Evolutionary conservation across 1,140 invertebrate genomes (phyloP), one percentile per base, ranked within the genome.

Genomic region (Anoplolepis gracilipes): DNA sequence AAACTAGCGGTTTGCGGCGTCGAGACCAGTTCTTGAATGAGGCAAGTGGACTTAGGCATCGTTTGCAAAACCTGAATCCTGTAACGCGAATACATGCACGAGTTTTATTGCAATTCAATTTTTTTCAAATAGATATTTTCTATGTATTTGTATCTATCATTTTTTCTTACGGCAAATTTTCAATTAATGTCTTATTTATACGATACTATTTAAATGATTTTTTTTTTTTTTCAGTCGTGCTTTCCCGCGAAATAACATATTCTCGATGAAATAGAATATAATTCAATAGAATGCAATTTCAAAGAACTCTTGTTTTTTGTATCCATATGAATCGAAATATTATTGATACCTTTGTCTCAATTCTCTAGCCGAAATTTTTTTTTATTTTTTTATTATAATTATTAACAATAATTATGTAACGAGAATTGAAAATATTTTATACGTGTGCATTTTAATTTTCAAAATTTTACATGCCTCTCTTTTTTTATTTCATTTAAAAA

Each of bases 21-120:
- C 57, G 53, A 84, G 87, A 90, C 88, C 87, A 85, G 88, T 90
- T 90, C 85, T 87, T 88, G 88, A 90, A 90, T 88, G 87, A 87
- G 88, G 75, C 77, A 76, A 81, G 73, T 67, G 85, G 76, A 87
- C 87, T 77, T 88, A 70, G 86, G 28, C 87, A 76, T 62, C 87
- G 73, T 88, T 90, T 76, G 82, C 70, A 81, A 84, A 90, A 88
- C 70, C 84, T 84, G 87, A 88, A 87, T 88, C 79, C 73, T 42
- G 42, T 30, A 8, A 25, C 36, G 62, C 79, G 61, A 2, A 39
- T 19, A 70, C 77, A 16, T 33, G 62, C 84, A 69, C 57, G 33
- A 84, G 53, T 65, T 30, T 79, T 19, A 62, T 61, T 81, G 75
- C 69, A 46, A 46, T 46, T 46, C 16, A 49, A 49, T 49, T 49